phyloP scores from a whole-genome alignment of 1,140 invertebrate species.

The Brachionus manjavacas region DNA sequence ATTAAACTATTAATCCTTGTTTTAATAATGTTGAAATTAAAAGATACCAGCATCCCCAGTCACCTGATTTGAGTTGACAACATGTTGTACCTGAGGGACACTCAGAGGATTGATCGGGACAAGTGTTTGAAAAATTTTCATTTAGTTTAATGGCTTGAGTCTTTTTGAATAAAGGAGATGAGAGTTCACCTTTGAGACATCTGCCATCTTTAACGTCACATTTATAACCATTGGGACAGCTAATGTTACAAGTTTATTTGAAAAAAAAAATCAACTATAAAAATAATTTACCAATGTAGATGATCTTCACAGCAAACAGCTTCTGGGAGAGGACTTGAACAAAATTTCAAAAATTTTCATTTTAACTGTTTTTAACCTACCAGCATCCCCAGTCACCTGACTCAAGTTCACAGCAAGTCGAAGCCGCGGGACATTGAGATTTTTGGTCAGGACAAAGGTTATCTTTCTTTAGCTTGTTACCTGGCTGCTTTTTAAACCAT shows the following conservation, averaged over 20 bases:
- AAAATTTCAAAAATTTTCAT: not conserved
- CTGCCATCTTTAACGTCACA: not conserved
- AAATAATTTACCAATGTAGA: slow-evolving; percentile 47
- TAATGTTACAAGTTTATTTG: not conserved
- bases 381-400: slow-evolving; percentile 51
- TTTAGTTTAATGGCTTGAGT: not conserved
- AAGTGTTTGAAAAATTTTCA: slow-evolving; percentile 43
- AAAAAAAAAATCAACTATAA: no score
- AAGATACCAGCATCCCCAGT: slow-evolving; percentile 52
- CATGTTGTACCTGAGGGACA: slow-evolving; percentile 56
- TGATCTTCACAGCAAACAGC: slow-evolving; percentile 50
- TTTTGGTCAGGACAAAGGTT: slow-evolving; percentile 46
- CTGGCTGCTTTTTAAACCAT: slow-evolving; percentile 35
- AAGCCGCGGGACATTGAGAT: slow-evolving; percentile 51
- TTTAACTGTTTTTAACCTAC: not conserved
- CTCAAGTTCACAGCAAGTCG: slow-evolving; percentile 54
- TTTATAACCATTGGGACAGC: not conserved
- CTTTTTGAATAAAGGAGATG: not conserved
- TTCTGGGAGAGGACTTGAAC: slow-evolving; percentile 3
- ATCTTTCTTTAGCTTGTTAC: not conserved
- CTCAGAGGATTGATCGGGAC: slow-evolving; percentile 45
- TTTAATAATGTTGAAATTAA: not conserved
- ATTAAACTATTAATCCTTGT: not conserved
- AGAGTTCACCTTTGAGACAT: not conserved
- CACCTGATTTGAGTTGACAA: slow-evolving; percentile 49